Base-by-base conservation (phyloP, 2,113 vertebrate species). In the Pomatorhinus ruficollis region DNA sequence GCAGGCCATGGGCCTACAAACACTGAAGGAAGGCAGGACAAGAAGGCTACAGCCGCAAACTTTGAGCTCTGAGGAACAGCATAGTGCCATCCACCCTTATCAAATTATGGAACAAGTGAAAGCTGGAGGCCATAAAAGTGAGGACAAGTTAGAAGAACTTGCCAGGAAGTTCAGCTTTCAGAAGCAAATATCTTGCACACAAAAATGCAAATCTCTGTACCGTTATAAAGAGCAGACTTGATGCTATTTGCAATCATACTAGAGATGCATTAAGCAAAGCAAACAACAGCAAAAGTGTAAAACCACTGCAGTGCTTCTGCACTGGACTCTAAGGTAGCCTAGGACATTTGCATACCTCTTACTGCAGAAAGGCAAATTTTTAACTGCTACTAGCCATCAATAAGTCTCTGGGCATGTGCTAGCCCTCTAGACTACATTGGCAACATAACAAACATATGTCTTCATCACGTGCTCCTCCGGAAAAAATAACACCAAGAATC, bases 21-120 rank as follows among this genome's bases (percentile, higher is more conserved):
- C n/a, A 57, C 12, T 22, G 22, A 66, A 77, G 50, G 27, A 64
- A 6, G 49, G 20, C 40, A 76, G 9, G 37, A 76, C 40, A 83
- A 88, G 53, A 23, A 18, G 4, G 20, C n/a, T 65, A 72, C 18
- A 80, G 59, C 20, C 83, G 52, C 40, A 72, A 80, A 83, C 71
- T 87, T 25, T 6, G 59, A 78, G 47, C 66, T 71, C 56, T 44
- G 33, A 94, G 84, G 20, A 88, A 80, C 37, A 86, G 54, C 20
- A 45, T 37, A 63, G 28, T 23, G 24, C 37, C 85, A 91, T 70
- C 44, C 25, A 89, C 23, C 18, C 45, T 14, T 30, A 78, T 42
- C 47, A 90, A 84, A 75, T 71, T 31, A 92, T 33, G 19, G 37
- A 86, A 83, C 10, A 78, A 96, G 86, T 86, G 88, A 96, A 95